A percentile compares a stretch with the other conserved stretches of the same genome.
Evolutionary conservation across 1,140 invertebrate genomes (phyloP).

Genomic region (Mycetomoellerius zeteki): DNA sequence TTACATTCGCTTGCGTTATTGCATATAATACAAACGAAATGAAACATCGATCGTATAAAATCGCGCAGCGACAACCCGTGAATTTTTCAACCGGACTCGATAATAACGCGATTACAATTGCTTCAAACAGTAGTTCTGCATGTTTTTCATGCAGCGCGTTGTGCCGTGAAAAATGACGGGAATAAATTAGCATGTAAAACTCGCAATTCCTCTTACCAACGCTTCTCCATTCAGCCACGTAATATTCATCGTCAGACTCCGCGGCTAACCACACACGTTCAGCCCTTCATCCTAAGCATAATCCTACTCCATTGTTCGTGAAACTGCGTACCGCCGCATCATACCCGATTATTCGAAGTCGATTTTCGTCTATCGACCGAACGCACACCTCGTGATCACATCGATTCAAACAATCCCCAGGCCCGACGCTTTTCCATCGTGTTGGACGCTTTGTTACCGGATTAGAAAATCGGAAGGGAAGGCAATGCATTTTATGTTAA

Average conservation of each 20-base stretch:
- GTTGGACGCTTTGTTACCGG: conserved; percentile 35
- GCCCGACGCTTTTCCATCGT: not conserved
- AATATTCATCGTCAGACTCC: conserved; percentile 61
- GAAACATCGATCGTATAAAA: not conserved
- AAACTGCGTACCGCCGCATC: conserved; percentile 37
- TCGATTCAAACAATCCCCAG: conserved; percentile 21
- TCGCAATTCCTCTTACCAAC: conserved; percentile 27
- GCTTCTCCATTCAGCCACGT: conserved; percentile 21
- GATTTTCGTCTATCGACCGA: conserved; percentile 57
- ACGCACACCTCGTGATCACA: conserved; percentile 27
- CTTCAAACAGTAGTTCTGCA: not conserved
- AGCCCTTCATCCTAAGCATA: conserved; percentile 50
- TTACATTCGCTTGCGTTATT: not conserved
- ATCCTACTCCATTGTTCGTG: conserved; percentile 60
- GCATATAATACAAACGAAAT: not conserved
- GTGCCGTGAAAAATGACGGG: conserved; percentile 36
- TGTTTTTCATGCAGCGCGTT: conserved; percentile 20
- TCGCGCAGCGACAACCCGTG: not conserved
- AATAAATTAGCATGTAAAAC: conserved; percentile 60
- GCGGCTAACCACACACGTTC: conserved; percentile 36
- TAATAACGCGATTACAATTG: conserved; percentile 47
- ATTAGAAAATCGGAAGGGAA: conserved; percentile 55
- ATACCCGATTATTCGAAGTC: conserved; percentile 48
- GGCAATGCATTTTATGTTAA: conserved; percentile 42
- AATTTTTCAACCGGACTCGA: conserved; percentile 16